Percentiles rank a stretch among this genome's conserved stretches.
These are phyloP conservation scores for Aviceda subcristata DNA, from an alignment of 2,113 vertebrate species.

Conservation along the genomic window DNA sequence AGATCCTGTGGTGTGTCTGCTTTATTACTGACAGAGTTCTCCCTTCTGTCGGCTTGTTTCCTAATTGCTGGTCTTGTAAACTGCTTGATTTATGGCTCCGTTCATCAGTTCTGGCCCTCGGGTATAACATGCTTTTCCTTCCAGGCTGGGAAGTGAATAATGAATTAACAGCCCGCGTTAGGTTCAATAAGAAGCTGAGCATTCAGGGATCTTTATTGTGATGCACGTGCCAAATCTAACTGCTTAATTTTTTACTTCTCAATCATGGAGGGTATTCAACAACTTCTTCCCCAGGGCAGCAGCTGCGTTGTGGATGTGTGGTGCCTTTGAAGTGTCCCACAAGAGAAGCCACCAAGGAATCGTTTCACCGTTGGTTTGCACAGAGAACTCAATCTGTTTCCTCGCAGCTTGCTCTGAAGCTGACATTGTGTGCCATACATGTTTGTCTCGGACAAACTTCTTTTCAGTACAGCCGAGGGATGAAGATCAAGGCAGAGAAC, in stretches of 20 bases:
- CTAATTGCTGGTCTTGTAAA: slow-evolving; percentile 73
- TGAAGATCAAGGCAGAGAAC: neutral
- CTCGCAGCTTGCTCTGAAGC: neutral
- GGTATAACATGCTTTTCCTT: slow-evolving; percentile 70
- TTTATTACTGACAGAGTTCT: slow-evolving; percentile 53
- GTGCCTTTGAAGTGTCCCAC: slow-evolving; percentile 56
- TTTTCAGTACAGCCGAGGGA: neutral
- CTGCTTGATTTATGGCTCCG: slow-evolving; percentile 74
- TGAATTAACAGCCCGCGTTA: slow-evolving; percentile 70
- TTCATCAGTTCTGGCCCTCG: slow-evolving; percentile 61
- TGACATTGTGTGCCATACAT: neutral
- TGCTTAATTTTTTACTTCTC: slow-evolving; percentile 59
- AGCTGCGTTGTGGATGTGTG: neutral
- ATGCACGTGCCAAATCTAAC: slow-evolving; percentile 57
- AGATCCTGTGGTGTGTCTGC: slow-evolving; percentile 46
- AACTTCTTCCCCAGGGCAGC: slow-evolving; percentile 28
- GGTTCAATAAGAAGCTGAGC: slow-evolving; percentile 66
- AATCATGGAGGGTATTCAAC: slow-evolving; percentile 37
- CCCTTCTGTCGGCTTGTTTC: slow-evolving; percentile 68
- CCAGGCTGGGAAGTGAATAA: slow-evolving; percentile 70
- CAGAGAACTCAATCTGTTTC: slow-evolving; percentile 11
- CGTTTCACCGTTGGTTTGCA: neutral
- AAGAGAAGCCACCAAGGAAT: slow-evolving; percentile 36
- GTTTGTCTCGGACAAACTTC: neutral
- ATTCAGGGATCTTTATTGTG: slow-evolving; percentile 67